A percentile compares a stretch with the other conserved stretches of the same genome.
Evolutionary conservation across 2,888 invertebrate species (phyloP).

Genomic region (Diadromus collaris): DNA sequence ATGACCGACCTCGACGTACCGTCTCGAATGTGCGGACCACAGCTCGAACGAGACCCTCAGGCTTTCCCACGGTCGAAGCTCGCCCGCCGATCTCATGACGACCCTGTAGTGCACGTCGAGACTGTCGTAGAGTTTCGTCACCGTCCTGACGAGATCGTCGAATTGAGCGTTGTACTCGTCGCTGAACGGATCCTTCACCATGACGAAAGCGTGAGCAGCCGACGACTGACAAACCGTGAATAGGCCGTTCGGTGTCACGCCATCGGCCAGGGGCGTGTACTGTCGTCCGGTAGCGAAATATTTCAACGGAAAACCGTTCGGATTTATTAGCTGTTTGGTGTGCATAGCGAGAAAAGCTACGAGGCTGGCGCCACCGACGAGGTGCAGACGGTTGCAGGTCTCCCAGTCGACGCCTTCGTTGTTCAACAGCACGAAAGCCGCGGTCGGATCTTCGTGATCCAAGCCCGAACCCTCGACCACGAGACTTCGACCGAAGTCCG

Average conservation of each 20-base stretch:
- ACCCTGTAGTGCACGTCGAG: slow-evolving; percentile 87
- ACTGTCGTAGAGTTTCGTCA: slow-evolving; percentile 84
- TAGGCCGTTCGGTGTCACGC: slow-evolving; percentile 80
- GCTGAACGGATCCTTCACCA: slow-evolving; percentile 79
- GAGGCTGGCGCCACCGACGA: slow-evolving; percentile 89
- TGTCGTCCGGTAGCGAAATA: slow-evolving; percentile 87
- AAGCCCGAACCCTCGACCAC: slow-evolving; percentile 88
- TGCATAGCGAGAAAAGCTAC: slow-evolving; percentile 88
- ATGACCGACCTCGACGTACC: slow-evolving; percentile 88
- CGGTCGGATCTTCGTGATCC: slow-evolving; percentile 82
- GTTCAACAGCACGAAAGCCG: slow-evolving; percentile 84
- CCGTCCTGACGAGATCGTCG: slow-evolving; percentile 81
- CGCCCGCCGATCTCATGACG: slow-evolving; percentile 83
- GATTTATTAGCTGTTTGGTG: slow-evolving; percentile 85
- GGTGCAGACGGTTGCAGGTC: slow-evolving; percentile 84
- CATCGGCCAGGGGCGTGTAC: slow-evolving; percentile 82
- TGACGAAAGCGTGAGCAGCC: slow-evolving; percentile 83
- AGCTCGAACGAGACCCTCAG: slow-evolving; percentile 87
- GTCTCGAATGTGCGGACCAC: slow-evolving; percentile 85
- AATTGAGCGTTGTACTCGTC: slow-evolving; percentile 82
- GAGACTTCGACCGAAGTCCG: slow-evolving; percentile 89
- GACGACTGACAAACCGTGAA: slow-evolving; percentile 87
- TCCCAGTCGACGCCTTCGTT: slow-evolving; percentile 81
- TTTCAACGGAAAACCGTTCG: slow-evolving; percentile 85
- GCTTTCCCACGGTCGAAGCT: slow-evolving; percentile 85